Base-by-base conservation (phyloP, 2,888 invertebrate species). In the Mythimna ferrago region DNA sequence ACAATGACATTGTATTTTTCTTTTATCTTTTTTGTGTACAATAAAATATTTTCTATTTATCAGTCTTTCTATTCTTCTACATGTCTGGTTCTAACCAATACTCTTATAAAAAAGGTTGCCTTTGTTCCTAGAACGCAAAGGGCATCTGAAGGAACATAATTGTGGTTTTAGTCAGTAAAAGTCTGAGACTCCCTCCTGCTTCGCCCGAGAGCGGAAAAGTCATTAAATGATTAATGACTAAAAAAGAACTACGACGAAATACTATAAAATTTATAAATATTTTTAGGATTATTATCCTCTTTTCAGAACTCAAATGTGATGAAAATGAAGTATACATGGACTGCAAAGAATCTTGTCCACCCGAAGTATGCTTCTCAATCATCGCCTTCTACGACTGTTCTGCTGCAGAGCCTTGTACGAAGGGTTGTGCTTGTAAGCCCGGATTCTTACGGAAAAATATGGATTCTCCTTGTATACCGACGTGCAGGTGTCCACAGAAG, bases 271-370 rank as follows among this genome's bases (percentile, higher is more conserved):
- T 41, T 41, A 41, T 11, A 41, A 41, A 11, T 41, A 41, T 10
- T 41, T 0, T 41, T 10, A 41, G 41, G 41, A 38, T 19, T 0
- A 9, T 3, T 56, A 26, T 65, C 11, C n/a, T 67, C 11, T 63
- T 76, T 79, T 19, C 71, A 67, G 64, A 41, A 56, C 14, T 32
- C 6, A 61, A 16, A 11, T 80, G 85, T 61, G 21, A 26, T 9
- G 74, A 74, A 11, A 86, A 90, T 61, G 89, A 90, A 78, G 81
- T 80, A 6, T 89, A 83, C 57, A 81, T 75, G 16, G 44, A 70
- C 11, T 88, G 88, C 70, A 85, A 82, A 53, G 62, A 26, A 57
- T 61, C 82, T 6, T 91, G 90, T 57, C 89, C 89, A 9, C 89
- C 89, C 0, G 86, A 89, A 61, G 60, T 72, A 0, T 91, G 90